Evolutionary conservation across 2,888 invertebrate species (phyloP).

Genomic region (Eupelmus urozonus): DNA sequence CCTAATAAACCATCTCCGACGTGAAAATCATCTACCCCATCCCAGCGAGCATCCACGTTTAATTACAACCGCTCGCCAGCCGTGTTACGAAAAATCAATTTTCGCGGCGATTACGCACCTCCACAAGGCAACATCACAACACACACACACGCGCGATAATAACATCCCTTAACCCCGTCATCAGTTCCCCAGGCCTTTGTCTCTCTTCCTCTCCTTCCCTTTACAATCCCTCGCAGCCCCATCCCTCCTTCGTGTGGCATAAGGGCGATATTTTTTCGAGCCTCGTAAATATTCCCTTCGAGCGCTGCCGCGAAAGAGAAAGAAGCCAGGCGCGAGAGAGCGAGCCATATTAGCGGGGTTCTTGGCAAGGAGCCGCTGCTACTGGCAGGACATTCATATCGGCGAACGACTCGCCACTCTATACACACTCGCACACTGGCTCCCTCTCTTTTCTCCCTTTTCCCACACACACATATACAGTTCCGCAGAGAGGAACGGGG

Average conservation of each 20-base stretch:
- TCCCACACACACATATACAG: not conserved
- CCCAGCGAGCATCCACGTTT: too few relatives aligned
- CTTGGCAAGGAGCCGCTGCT: slow-evolving; percentile 76
- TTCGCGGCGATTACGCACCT: too few relatives aligned
- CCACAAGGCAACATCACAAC: too few relatives aligned
- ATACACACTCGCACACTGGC: slow-evolving; percentile 63
- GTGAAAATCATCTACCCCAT: too few relatives aligned
- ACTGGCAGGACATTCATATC: slow-evolving; percentile 76
- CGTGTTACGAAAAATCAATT: slow-evolving; percentile 45
- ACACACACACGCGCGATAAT: not conserved
- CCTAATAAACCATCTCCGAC: too few relatives aligned
- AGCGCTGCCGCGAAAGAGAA: slow-evolving; percentile 52
- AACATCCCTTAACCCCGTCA: slow-evolving; percentile 44
- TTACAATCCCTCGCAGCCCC: not conserved
- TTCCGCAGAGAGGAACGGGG: too few relatives aligned
- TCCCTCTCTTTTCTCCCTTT: slow-evolving; percentile 21
- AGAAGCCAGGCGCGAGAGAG: slow-evolving; percentile 6
- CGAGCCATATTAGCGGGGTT: slow-evolving; percentile 71
- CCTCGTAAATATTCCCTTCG: slow-evolving; percentile 75
- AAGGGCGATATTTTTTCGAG: slow-evolving; percentile 62
- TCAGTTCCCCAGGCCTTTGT: slow-evolving; percentile 14
- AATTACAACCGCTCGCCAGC: too few relatives aligned
- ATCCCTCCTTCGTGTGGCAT: slow-evolving; percentile 34
- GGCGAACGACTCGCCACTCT: slow-evolving; percentile 65
- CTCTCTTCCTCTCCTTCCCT: not conserved